These are phyloP conservation scores for Dendrocopos noguchii DNA, from an alignment of 2,113 vertebrate species.

Conservation along the genomic window DNA sequence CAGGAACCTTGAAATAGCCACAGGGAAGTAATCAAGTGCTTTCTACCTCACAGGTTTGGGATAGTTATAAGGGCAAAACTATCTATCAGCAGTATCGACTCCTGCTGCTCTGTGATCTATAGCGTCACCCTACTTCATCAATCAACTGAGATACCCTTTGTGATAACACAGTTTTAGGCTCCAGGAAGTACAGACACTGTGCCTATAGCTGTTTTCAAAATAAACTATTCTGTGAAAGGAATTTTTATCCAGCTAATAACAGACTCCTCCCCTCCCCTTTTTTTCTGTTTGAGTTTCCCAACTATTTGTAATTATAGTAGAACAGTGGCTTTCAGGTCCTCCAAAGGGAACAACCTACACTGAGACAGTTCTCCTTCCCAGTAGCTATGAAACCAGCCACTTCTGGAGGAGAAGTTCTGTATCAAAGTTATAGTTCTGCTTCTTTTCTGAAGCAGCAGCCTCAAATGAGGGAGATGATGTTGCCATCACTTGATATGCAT, in stretches of 20 bases:
- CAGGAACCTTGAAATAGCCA: neutral
- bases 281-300: neutral
- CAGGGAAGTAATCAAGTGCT: neutral
- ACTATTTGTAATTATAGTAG: neutral
- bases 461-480: neutral
- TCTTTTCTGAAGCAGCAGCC: conserved; percentile 17
- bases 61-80: neutral
- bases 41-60: neutral
- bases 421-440: conserved; percentile 43
- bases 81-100: neutral
- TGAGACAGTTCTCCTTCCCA: conserved; percentile 35
- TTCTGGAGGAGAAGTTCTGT: conserved; percentile 12
- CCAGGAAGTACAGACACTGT: neutral
- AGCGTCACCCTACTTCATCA: neutral
- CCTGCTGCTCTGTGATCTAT: neutral
- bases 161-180: neutral
- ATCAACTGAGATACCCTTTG: neutral
- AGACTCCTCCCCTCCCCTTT: neutral
- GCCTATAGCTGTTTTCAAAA: neutral
- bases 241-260: neutral
- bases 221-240: neutral
- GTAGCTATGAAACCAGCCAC: neutral
- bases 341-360: neutral
- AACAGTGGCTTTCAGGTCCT: conserved; percentile 15
- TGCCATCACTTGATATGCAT: neutral